phyloP scores from a whole-genome alignment of 2,888 invertebrate genomes.

The Yponomeuta sedellus region DNA sequence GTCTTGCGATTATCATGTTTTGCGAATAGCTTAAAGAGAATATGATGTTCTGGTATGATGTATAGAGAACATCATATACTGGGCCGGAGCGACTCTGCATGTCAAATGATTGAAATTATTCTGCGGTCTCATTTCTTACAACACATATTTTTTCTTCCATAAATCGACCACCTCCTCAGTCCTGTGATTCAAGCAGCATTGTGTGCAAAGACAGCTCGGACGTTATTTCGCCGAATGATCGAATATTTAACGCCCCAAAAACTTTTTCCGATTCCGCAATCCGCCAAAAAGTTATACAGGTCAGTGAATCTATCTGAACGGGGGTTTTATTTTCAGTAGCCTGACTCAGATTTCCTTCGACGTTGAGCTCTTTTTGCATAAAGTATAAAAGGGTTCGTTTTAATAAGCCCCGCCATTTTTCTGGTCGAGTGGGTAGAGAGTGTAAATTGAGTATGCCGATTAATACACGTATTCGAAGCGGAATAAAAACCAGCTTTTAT shows the following conservation, averaged over 20 bases:
- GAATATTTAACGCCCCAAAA: constrained; percentile 24
- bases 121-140: not conserved
- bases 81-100: not conserved
- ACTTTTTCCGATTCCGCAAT: constrained; percentile 23
- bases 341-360: constrained; percentile 9
- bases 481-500: no score
- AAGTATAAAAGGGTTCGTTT: not conserved
- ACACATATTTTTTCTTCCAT: not conserved
- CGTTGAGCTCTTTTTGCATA: not conserved
- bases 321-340: constrained; percentile 20
- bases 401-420: not conserved
- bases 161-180: not conserved
- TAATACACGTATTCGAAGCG: no score
- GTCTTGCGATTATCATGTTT: no score
- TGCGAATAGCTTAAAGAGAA: no score
- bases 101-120: not conserved
- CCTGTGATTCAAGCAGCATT: not conserved
- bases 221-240: constrained; percentile 24
- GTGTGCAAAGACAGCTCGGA: constrained; percentile 8
- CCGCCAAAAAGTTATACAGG: constrained; percentile 26
- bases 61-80: no score
- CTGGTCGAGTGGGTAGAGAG: not conserved
- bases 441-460: not conserved
- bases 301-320: constrained; percentile 24
- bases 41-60: no score